phyloP scores from a whole-genome alignment of 2,888 invertebrate genomes.

The Drosophila mimica region DNA sequence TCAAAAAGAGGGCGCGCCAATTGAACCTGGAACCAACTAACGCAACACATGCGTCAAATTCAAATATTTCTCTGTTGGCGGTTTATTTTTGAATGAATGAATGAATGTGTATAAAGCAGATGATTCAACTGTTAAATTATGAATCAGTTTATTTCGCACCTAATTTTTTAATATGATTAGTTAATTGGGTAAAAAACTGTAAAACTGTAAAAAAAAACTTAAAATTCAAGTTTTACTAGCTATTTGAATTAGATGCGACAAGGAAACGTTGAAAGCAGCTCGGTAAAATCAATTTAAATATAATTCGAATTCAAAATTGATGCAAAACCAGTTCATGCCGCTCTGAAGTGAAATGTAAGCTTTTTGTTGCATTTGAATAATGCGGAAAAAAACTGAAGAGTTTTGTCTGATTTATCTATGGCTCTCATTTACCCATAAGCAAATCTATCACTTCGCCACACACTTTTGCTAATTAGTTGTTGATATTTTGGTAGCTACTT shows the following conservation, averaged over 20 bases:
- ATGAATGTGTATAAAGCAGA: background rate
- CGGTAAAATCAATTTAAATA: background rate
- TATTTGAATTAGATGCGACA: background rate
- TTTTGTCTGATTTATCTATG: background rate
- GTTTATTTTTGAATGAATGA: background rate
- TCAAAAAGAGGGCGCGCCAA: slow-evolving; percentile 12
- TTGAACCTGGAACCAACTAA: slow-evolving; percentile 1
- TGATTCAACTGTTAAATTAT: background rate
- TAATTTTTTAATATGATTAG: background rate
- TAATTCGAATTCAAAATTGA: background rate
- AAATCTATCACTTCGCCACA: background rate
- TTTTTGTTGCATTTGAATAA: background rate
- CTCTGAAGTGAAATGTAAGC: background rate
- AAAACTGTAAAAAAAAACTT: background rate
- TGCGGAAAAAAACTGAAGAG: background rate
- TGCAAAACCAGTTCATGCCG: background rate
- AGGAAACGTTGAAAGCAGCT: background rate
- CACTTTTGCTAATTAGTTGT: background rate
- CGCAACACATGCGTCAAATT: background rate
- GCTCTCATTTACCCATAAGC: background rate
- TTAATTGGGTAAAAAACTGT: background rate
- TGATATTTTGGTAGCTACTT: background rate
- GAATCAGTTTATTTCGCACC: background rate
- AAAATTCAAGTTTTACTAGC: background rate
- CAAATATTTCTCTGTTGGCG: background rate